A percentile compares a stretch with the other conserved stretches of the same genome.
phyloP scores from a whole-genome alignment of 2,797 vertebrate genomes.

The Helostoma temminkii region DNA sequence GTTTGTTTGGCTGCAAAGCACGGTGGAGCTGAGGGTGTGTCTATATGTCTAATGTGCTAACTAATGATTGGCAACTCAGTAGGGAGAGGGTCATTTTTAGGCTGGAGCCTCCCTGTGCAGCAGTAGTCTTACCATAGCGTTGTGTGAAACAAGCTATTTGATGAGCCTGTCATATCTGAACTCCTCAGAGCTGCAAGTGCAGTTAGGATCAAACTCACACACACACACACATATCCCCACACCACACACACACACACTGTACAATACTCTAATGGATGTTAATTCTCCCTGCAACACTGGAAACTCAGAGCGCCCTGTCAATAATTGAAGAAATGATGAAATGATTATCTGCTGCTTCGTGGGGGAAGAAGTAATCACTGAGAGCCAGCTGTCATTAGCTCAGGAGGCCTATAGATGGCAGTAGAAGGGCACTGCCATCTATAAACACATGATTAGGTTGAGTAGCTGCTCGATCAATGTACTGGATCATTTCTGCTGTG shows the following conservation, averaged over 20 bases:
- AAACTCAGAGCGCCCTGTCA: slow-evolving; percentile 58
- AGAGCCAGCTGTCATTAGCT: slow-evolving; percentile 19
- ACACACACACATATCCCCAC: slow-evolving; percentile 26
- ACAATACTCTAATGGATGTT: slow-evolving; percentile 55
- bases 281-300: slow-evolving; percentile 56
- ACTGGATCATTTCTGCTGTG: slow-evolving; percentile 21
- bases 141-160: slow-evolving; percentile 35
- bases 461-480: slow-evolving; percentile 25
- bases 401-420: slow-evolving; percentile 72
- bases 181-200: slow-evolving; percentile 31
- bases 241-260: slow-evolving; percentile 25
- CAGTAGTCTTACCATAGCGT: slow-evolving; percentile 10
- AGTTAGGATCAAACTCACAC: slow-evolving; percentile 43
- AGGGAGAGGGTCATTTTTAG: slow-evolving; percentile 54
- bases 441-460: not conserved
- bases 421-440: slow-evolving; percentile 58
- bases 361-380: slow-evolving; percentile 16
- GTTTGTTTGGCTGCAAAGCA: slow-evolving; percentile 6
- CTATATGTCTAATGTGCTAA: slow-evolving; percentile 47
- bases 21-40: slow-evolving; percentile 13
- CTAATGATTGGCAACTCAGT: slow-evolving; percentile 50
- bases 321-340: slow-evolving; percentile 69
- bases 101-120: slow-evolving; percentile 45
- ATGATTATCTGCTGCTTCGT: slow-evolving; percentile 62
- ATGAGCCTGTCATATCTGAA: slow-evolving; percentile 54